phyloP scores from a whole-genome alignment of 2,888 invertebrate genomes.

The Matsumyia berberina region DNA sequence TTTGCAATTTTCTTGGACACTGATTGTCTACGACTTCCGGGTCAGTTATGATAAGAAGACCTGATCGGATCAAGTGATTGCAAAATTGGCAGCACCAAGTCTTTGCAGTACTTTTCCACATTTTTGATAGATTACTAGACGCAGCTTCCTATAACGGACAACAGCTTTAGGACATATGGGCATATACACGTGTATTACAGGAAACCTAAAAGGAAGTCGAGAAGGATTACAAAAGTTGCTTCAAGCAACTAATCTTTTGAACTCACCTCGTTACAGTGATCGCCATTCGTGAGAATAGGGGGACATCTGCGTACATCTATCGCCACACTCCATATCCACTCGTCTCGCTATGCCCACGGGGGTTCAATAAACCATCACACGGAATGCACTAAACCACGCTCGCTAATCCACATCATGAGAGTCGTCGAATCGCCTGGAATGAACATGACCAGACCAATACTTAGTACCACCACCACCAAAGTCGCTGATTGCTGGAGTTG shows the following conservation, averaged over 20 bases:
- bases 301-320: constrained; percentile 30
- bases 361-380: constrained; percentile 50
- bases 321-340: constrained; percentile 28
- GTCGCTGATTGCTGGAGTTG: constrained; percentile 10
- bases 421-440: constrained; percentile 38
- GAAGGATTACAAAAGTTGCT: too few species aligned
- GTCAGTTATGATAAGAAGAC: too few species aligned
- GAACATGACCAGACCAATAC: constrained; percentile 34
- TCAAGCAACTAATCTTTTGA: background rate
- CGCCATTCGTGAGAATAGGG: constrained; percentile 22
- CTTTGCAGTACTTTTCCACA: too few species aligned
- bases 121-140: too few species aligned
- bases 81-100: too few species aligned
- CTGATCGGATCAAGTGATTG: too few species aligned
- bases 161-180: too few species aligned
- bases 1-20: too few species aligned
- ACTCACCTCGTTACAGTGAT: constrained; percentile 3
- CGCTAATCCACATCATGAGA: constrained; percentile 42
- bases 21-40: too few species aligned
- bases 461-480: constrained; percentile 9
- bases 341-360: constrained; percentile 23
- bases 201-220: too few species aligned
- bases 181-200: too few species aligned
- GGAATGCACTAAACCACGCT: constrained; percentile 32
- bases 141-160: too few species aligned